A percentile compares a stretch with the other conserved stretches of the same genome.
Conservation (phyloP, 1,140 invertebrate species). For the Diachasmimorpha longicaudata region DNA sequence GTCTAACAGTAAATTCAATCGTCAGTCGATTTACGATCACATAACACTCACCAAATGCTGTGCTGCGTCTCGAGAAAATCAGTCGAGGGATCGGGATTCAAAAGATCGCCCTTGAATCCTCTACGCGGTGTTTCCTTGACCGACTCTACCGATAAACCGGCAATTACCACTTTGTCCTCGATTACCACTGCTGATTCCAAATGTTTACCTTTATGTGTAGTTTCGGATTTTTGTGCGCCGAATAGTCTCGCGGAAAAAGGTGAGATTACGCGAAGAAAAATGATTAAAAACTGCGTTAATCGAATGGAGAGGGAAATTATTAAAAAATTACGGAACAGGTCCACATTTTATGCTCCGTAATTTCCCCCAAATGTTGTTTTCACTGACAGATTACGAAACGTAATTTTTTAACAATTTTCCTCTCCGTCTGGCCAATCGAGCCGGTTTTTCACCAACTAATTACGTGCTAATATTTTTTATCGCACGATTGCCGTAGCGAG, state of each 20-base stretch:
- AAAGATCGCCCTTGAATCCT: conserved; percentile 22
- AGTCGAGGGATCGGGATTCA: conserved; percentile 20
- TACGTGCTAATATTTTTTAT: no score
- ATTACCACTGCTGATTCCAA: not conserved
- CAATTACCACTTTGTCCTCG: not conserved
- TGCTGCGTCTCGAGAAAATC: conserved; percentile 52
- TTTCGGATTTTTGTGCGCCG: not conserved
- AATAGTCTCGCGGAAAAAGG: not conserved
- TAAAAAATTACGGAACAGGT: no score
- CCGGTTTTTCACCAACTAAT: not conserved
- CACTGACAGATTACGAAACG: no score
- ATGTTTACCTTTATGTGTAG: not conserved
- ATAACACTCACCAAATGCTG: conserved; percentile 38
- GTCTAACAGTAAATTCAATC: not conserved
- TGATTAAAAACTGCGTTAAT: no score
- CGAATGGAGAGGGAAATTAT: no score
- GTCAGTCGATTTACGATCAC: conserved; percentile 12
- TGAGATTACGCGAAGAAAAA: not conserved
- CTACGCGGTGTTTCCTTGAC: not conserved
- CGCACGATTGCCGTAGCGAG: not conserved
- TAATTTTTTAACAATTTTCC: no score
- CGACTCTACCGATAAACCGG: not conserved
- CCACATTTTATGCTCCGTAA: no score
- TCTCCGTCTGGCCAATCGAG: no score
- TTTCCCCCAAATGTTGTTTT: no score